phyloP scores from a whole-genome alignment of 2,797 vertebrate species.

The Sebastes nivosus region DNA sequence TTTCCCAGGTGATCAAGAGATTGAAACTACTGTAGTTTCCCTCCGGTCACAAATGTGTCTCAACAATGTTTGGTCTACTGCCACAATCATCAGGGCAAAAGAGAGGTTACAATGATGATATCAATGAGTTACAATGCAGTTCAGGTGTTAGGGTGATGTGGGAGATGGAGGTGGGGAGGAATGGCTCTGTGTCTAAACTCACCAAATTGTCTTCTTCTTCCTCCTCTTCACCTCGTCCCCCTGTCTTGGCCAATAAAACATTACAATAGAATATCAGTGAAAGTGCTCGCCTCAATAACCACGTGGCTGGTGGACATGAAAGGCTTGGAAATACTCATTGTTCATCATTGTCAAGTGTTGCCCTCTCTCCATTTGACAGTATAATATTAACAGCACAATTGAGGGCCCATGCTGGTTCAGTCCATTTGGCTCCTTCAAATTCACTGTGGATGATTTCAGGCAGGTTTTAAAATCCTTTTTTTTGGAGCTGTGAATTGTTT shows the following conservation, averaged over 20 bases:
- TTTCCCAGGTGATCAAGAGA: slow-evolving; percentile 39
- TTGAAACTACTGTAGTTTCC: slow-evolving; percentile 25
- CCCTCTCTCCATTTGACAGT: slow-evolving; percentile 60
- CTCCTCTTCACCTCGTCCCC: slow-evolving; percentile 17
- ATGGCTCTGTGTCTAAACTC: not conserved
- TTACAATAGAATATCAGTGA: slow-evolving; percentile 36
- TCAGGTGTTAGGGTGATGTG: too few species aligned
- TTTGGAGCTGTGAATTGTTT: slow-evolving; percentile 56
- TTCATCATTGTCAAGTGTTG: slow-evolving; percentile 62
- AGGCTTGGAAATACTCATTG: slow-evolving; percentile 60
- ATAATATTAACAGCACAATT: slow-evolving; percentile 59
- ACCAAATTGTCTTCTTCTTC: not conserved
- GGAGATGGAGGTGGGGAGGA: not conserved
- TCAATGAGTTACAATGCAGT: slow-evolving; percentile 9
- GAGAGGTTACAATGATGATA: slow-evolving; percentile 25
- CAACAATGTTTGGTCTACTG: slow-evolving; percentile 29
- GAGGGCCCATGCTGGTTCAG: slow-evolving; percentile 34
- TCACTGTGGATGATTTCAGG: slow-evolving; percentile 38
- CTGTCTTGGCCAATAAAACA: slow-evolving; percentile 43
- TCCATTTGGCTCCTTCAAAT: slow-evolving; percentile 46
- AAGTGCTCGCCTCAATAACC: slow-evolving; percentile 42
- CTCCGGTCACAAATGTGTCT: not conserved
- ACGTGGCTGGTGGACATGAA: slow-evolving; percentile 45
- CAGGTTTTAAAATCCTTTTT: slow-evolving; percentile 33
- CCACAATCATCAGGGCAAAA: slow-evolving; percentile 21